Conservation (phyloP, 2,888 invertebrate species). For the Epirrita christyi region DNA sequence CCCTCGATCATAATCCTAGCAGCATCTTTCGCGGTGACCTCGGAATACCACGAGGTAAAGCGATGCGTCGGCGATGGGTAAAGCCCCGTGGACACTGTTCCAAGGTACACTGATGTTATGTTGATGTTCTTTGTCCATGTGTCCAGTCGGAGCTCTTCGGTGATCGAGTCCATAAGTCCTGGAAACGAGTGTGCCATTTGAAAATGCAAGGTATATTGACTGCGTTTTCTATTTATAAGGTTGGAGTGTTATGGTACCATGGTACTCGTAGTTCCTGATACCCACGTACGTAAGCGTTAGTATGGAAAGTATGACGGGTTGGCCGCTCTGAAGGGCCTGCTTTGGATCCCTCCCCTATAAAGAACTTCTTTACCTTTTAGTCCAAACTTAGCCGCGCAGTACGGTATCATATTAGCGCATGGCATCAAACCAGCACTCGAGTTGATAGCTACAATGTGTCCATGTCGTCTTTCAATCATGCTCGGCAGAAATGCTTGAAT, state of each 20-base stretch:
- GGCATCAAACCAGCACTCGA: constrained; percentile 74
- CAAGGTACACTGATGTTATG: constrained; percentile 74
- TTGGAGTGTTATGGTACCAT: no score
- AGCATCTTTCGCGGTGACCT: constrained; percentile 68
- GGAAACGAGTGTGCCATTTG: neutral
- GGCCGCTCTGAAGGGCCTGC: no score
- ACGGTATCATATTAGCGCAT: constrained; percentile 70
- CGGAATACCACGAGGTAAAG: constrained; percentile 69
- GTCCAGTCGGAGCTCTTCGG: constrained; percentile 72
- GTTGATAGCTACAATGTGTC: constrained; percentile 77
- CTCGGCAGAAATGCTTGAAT: constrained; percentile 76
- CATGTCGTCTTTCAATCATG: constrained; percentile 75
- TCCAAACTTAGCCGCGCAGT: constrained; percentile 77
- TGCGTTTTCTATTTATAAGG: no score
- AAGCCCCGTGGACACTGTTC: constrained; percentile 67
- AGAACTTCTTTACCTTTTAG: constrained; percentile 59
- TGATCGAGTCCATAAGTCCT: constrained; percentile 77
- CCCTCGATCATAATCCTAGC: constrained; percentile 75
- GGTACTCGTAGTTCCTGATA: no score
- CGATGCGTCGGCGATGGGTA: constrained; percentile 71
- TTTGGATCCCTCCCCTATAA: no score
- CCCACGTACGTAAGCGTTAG: no score
- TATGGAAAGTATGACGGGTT: no score
- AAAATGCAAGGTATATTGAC: no score
- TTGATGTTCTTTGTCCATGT: constrained; percentile 74